Evolutionary conservation across 2,113 vertebrate species (phyloP).

Genomic region (Aythya baeri): DNA sequence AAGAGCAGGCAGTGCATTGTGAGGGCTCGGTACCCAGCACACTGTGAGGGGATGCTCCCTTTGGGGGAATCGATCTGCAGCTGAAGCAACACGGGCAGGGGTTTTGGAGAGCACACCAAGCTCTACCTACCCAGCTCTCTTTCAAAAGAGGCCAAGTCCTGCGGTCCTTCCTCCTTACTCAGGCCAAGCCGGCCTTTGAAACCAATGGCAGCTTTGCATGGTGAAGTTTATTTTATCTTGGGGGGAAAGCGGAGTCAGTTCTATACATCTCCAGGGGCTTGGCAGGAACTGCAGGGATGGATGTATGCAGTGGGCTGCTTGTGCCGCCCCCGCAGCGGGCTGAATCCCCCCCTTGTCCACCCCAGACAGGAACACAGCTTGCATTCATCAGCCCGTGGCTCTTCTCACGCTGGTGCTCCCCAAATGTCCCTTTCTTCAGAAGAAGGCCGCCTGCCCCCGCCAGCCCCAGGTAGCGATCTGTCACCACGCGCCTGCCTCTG

Average conservation of each 20-base stretch:
- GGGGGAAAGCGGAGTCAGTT: not conserved
- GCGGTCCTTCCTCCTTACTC: not conserved
- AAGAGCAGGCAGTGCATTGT: not conserved
- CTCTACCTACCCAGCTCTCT: not conserved
- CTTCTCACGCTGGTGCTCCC: not conserved
- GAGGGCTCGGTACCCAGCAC: not conserved
- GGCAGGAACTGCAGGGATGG: not conserved
- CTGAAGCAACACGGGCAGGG: rapidly evolving
- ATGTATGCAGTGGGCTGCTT: not conserved
- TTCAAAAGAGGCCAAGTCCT: not conserved
- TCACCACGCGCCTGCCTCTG: not conserved
- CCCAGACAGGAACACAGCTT: not conserved
- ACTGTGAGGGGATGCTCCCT: not conserved
- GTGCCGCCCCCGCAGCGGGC: rapidly evolving
- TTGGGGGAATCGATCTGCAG: not conserved
- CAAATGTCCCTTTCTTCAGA: not conserved
- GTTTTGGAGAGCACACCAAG: not conserved
- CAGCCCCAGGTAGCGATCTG: not conserved
- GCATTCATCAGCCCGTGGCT: not conserved
- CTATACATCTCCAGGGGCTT: not conserved
- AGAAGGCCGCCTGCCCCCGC: not conserved
- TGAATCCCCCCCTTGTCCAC: not conserved
- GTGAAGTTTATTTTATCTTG: not conserved
- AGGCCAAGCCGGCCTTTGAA: not conserved
- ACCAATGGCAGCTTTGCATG: not conserved